phyloP scores from a whole-genome alignment of 2,888 invertebrate genomes.

The Apodemia zela region DNA sequence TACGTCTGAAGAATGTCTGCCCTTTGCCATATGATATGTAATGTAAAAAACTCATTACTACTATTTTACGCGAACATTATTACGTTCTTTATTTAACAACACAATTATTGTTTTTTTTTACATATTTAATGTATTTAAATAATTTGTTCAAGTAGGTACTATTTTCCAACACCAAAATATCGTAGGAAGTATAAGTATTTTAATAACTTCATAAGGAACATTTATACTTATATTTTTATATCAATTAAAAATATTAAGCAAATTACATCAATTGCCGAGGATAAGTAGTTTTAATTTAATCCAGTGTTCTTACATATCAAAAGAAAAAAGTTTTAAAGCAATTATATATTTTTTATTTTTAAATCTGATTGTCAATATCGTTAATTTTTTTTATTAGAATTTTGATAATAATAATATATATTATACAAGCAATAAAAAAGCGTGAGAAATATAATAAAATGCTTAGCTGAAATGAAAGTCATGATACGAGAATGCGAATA shows the following conservation, averaged over 20 bases:
- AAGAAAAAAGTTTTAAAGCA: not conserved
- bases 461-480: not conserved
- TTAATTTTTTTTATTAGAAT: not conserved
- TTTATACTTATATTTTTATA: no score
- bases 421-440: not conserved
- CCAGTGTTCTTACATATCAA: no score
- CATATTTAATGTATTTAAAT: no score
- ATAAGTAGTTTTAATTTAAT: no score
- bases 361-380: not conserved
- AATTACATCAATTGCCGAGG: no score
- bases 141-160: no score
- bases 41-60: not conserved
- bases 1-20: slow-evolving; percentile 59
- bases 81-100: not conserved
- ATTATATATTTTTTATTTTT: not conserved
- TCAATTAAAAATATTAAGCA: no score
- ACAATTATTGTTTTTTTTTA: no score
- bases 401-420: not conserved
- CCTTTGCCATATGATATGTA: slow-evolving; percentile 41
- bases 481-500: slow-evolving; percentile 7
- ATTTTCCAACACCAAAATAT: no score
- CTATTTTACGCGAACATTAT: not conserved
- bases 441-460: slow-evolving; percentile 12
- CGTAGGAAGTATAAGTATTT: no score
- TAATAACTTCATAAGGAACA: no score